A percentile compares a stretch with the other conserved stretches of the same genome.
phyloP scores from a whole-genome alignment of 2,888 invertebrate genomes.

The Proisotoma minuta region DNA sequence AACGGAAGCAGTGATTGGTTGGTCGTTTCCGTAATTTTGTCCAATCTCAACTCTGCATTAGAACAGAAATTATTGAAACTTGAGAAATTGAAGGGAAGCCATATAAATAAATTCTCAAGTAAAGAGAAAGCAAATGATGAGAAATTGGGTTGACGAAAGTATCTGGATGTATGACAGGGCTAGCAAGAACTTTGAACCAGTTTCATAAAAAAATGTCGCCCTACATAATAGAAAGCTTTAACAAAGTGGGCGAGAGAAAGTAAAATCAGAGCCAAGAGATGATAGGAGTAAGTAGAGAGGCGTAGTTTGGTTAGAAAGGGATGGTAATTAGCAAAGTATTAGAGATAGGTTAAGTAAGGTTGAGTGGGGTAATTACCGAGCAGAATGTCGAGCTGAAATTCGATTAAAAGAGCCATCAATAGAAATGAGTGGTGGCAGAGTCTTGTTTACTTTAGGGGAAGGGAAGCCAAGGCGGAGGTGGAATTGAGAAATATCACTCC shows the following conservation, averaged over 20 bases:
- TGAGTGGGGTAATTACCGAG: conserved; percentile 45
- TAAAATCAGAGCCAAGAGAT: neutral
- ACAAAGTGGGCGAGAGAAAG: no score
- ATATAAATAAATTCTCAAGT: no score
- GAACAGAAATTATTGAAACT: no score
- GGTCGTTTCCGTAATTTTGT: conserved; percentile 9
- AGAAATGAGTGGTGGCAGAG: conserved; percentile 29
- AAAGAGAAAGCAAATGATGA: no score
- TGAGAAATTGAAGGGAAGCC: no score
- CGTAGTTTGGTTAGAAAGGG: neutral
- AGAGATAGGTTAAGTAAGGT: no score
- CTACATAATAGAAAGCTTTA: no score
- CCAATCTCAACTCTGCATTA: conserved; percentile 32
- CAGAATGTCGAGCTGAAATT: conserved; percentile 43
- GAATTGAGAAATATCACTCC: conserved; percentile 9
- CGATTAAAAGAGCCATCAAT: conserved; percentile 44
- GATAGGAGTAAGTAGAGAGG: neutral
- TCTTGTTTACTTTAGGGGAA: neutral
- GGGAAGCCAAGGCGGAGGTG: conserved; percentile 27
- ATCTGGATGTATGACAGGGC: no score
- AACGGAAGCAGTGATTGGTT: conserved; percentile 28
- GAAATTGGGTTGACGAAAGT: no score
- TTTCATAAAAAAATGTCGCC: no score
- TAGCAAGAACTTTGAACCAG: no score
- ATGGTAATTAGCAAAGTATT: conserved; percentile 4